These are phyloP conservation scores for Drosophila lacteicornis DNA, from an alignment of 1,140 invertebrate species.

Conservation along the genomic window DNA sequence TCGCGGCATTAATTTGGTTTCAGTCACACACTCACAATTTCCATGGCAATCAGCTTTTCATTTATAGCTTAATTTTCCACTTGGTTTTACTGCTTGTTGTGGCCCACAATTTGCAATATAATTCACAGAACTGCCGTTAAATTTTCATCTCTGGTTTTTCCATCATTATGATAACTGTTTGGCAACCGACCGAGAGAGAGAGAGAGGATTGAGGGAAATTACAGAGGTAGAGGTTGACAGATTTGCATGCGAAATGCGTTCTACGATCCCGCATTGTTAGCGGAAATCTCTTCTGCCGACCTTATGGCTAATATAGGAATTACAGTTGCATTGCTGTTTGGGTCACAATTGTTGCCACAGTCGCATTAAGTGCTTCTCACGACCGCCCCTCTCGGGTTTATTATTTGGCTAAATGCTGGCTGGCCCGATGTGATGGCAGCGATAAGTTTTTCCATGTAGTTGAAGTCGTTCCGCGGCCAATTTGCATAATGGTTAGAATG, in stretches of 20 bases:
- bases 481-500: slow-evolving; percentile 67
- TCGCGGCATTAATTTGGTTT: slow-evolving; percentile 7
- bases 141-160: slow-evolving; percentile 53
- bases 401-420: slow-evolving; percentile 69
- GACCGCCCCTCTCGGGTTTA: slow-evolving; percentile 50
- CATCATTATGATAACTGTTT: slow-evolving; percentile 68
- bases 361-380: slow-evolving; percentile 44
- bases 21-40: slow-evolving; percentile 13
- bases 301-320: slow-evolving; percentile 28
- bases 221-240: slow-evolving; percentile 43
- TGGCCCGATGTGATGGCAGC: slow-evolving; percentile 54
- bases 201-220: not conserved
- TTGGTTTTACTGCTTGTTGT: slow-evolving; percentile 28
- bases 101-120: slow-evolving; percentile 44
- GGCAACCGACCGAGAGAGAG: not conserved
- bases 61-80: slow-evolving; percentile 50
- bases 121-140: slow-evolving; percentile 51
- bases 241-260: slow-evolving; percentile 46
- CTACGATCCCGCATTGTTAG: slow-evolving; percentile 44
- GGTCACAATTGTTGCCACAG: slow-evolving; percentile 27
- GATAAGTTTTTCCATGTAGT: slow-evolving; percentile 67
- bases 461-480: slow-evolving; percentile 63
- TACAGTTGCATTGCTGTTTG: slow-evolving; percentile 48
- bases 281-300: slow-evolving; percentile 25
- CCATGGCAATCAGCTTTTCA: slow-evolving; percentile 41